Base-by-base conservation (phyloP, 2,113 vertebrate genomes). In the Pungitius pungitius region DNA sequence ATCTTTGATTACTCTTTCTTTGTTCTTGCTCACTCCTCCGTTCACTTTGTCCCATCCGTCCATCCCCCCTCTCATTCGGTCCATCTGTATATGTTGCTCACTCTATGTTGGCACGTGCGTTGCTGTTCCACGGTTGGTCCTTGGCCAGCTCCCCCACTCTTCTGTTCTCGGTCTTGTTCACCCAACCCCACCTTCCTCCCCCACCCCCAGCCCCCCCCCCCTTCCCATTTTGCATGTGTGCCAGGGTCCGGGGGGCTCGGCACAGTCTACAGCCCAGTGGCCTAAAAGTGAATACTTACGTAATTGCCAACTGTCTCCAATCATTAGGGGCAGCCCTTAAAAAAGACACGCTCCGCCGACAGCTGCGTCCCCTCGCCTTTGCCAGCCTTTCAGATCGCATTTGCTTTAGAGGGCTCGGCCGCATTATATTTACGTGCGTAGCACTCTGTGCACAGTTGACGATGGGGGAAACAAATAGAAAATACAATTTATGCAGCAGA, bases 301-400 rank as follows among this genome's bases (percentile, higher is more conserved):
- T 93, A 94, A 94, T 93, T 90, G 90, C 91, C 92, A 94, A 94
- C 92, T 94, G 94, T 94, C 93, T 93, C 86, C 86, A 92, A 90
- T 93, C 92, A 94, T 94, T 93, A 93, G 90, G 92, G 92, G 92
- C 91, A 93, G 90, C 91, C 90, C 92, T 90, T 91, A 91, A 92
- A 93, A 93, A 92, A 92, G 91, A 93, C 92, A 93, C 90, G 89
- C 86, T 90, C 87, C 60, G 89, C 91, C 81, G 93, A 93, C 94
- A 95, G 92, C 93, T 94, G 94, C 87, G 89, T 92, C 87, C 92
- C 87, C 87, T 92, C 84, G 90, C 91, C 92, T 94, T 94, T 93
- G 91, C 91, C 90, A 90, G 92, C 90, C 90, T 93, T 94, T 95
- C 93, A 94, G 78, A 93, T 92, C 83, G 75, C 84, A 94, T 94